Conservation (phyloP, 2,113 vertebrate species). For the Laterallus jamaicensis region DNA sequence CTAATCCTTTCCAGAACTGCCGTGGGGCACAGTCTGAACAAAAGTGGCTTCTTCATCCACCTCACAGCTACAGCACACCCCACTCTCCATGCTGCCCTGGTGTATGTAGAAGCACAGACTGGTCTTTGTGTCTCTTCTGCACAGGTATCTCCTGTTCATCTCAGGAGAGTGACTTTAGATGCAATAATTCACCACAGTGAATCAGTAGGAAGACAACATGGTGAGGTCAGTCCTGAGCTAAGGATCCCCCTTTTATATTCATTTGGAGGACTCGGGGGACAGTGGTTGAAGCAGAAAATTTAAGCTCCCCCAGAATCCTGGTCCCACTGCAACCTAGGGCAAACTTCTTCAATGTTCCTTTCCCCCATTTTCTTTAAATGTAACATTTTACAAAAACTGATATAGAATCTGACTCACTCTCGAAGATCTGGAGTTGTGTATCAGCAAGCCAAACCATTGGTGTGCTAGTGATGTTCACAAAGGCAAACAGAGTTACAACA, state of each 20-base stretch:
- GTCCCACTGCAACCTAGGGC: neutral
- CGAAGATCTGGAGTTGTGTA: neutral
- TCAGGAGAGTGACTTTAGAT: neutral
- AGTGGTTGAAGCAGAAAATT: neutral
- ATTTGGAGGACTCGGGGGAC: neutral
- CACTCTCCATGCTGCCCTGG: fast-evolving
- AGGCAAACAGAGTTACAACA: neutral
- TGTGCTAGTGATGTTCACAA: neutral
- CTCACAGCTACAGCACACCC: neutral
- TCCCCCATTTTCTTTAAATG: neutral
- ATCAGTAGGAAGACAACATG: neutral
- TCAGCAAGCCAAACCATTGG: neutral
- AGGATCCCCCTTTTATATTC: neutral
- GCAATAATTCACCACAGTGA: neutral
- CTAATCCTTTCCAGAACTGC: neutral
- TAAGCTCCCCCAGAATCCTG: neutral
- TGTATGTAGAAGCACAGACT: fast-evolving
- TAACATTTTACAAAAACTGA: neutral
- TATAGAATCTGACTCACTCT: neutral
- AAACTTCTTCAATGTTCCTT: neutral
- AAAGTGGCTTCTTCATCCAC: neutral
- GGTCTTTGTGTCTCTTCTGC: neutral
- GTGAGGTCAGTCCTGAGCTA: neutral
- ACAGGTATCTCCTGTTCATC: neutral
- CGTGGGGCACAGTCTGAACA: neutral